phyloP scores from a whole-genome alignment of 2,888 invertebrate species.

The Camponotus fellah region DNA sequence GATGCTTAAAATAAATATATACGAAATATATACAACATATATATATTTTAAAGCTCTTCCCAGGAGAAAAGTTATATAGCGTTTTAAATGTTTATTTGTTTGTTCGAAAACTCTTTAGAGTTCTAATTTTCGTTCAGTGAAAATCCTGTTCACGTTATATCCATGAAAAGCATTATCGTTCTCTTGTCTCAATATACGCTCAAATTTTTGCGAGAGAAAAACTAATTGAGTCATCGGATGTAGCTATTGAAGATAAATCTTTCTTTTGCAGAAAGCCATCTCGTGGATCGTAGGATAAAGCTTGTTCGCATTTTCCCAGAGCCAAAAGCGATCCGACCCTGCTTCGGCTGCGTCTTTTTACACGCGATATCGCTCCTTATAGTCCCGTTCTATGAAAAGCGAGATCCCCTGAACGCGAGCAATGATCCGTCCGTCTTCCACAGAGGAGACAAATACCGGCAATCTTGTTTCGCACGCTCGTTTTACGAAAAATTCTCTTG shows the following conservation, averaged over 20 bases:
- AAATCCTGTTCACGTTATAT: neutral
- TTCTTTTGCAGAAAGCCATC: slow-evolving; percentile 4
- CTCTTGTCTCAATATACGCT: neutral
- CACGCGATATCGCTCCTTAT: slow-evolving; percentile 32
- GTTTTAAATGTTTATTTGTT: slow-evolving; percentile 11
- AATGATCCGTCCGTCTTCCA: slow-evolving; percentile 19
- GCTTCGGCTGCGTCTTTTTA: neutral
- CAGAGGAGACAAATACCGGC: slow-evolving; percentile 65
- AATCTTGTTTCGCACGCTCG: slow-evolving; percentile 62
- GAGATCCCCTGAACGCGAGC: slow-evolving; percentile 2
- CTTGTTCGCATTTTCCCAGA: neutral
- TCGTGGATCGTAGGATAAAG: neutral
- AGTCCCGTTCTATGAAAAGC: slow-evolving; percentile 8
- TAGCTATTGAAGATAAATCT: slow-evolving; percentile 22
- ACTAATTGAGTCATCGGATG: slow-evolving; percentile 32
- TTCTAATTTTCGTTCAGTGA: neutral
- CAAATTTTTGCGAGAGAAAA: neutral
- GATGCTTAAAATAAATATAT: neutral
- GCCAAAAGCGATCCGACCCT: neutral
- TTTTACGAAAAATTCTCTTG: slow-evolving; percentile 42
- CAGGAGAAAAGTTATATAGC: neutral
- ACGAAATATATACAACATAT: neutral
- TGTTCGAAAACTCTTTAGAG: neutral
- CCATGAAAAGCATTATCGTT: neutral
- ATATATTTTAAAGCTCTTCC: neutral